These are phyloP conservation scores for Malurus splendens DNA, from an alignment of 2,797 vertebrate species.

Conservation along the genomic window DNA sequence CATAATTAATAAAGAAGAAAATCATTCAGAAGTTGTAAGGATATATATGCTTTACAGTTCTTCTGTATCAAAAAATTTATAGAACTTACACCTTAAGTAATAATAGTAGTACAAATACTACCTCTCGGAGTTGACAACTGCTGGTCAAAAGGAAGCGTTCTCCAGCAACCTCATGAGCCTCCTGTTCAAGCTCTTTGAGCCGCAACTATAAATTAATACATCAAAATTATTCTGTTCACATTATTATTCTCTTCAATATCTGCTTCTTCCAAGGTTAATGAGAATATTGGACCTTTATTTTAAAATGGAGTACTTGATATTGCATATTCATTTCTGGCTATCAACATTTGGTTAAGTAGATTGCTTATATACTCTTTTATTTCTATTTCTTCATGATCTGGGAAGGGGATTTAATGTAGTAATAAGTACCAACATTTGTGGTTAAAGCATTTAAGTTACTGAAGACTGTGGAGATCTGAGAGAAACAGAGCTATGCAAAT, in stretches of 20 bases:
- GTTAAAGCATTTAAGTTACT: not conserved
- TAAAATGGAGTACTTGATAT: not conserved
- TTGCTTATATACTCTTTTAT: not conserved
- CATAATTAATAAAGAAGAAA: not conserved
- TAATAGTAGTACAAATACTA: constrained; percentile 2
- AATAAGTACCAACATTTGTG: not conserved
- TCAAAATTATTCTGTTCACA: not conserved
- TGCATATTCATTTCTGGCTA: not conserved
- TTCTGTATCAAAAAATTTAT: not conserved
- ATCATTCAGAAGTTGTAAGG: not conserved
- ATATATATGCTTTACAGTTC: not conserved
- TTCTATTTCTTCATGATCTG: not conserved
- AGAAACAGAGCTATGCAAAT: not conserved
- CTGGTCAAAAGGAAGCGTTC: constrained; percentile 87
- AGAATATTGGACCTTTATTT: not conserved
- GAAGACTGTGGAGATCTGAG: not conserved
- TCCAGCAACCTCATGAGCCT: constrained; percentile 86
- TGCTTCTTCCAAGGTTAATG: not conserved
- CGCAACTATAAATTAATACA: constrained; percentile 67
- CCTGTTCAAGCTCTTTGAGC: constrained; percentile 84
- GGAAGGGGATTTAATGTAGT: not conserved
- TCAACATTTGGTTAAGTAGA: not conserved
- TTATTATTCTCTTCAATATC: not conserved
- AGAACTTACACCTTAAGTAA: not conserved
- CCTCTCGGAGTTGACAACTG: constrained; percentile 82